phyloP scores from a whole-genome alignment of 2,113 vertebrate genomes.

The Eptesicus fuscus region DNA sequence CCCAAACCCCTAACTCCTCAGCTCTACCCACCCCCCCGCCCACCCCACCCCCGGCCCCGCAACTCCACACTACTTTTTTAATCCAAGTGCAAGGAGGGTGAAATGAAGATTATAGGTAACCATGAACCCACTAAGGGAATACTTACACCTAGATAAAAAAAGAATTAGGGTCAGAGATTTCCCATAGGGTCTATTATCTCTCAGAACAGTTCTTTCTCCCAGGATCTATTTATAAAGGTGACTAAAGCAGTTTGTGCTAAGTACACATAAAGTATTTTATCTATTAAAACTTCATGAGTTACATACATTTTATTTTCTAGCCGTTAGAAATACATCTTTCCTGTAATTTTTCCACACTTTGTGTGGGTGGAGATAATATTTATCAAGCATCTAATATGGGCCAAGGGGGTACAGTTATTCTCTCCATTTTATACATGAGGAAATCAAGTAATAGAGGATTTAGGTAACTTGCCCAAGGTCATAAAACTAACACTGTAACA shows the following conservation, averaged over 20 bases:
- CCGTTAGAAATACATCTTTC: background rate
- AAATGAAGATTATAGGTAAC: background rate
- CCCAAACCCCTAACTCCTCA: too few species aligned
- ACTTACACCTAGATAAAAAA: background rate
- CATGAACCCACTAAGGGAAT: background rate
- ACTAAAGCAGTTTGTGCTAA: background rate
- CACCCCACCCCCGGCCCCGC: too few species aligned
- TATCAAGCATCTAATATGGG: background rate
- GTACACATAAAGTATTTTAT: background rate
- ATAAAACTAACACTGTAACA: background rate
- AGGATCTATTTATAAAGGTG: background rate
- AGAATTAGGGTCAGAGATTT: background rate
- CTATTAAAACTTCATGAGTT: background rate
- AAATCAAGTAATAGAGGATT: background rate
- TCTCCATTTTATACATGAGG: background rate
- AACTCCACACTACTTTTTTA: background rate
- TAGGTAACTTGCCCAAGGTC: background rate
- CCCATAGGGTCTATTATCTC: background rate
- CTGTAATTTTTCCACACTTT: background rate
- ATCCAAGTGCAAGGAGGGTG: background rate
- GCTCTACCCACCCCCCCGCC: background rate
- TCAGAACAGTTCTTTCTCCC: background rate
- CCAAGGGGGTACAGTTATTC: background rate
- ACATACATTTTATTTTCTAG: background rate
- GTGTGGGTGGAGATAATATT: background rate